Base-by-base conservation (phyloP, 2,797 vertebrate genomes). In the Channa striata region DNA sequence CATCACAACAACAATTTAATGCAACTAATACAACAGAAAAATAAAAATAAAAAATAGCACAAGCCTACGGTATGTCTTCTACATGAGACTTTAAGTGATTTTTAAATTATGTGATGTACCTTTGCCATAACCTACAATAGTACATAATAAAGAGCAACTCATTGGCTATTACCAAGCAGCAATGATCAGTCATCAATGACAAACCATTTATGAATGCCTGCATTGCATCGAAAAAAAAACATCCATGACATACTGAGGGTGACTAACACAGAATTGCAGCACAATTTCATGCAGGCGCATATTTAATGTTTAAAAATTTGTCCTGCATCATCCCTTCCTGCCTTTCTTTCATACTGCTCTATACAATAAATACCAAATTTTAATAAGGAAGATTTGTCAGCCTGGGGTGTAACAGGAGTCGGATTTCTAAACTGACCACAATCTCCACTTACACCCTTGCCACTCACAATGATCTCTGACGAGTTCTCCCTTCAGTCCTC, bases 401-500 rank as follows among this genome's bases (percentile, higher is more conserved):
- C 4, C 25, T 19, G n/a, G n/a, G n/a, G n/a, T n/a, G n/a, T n/a
- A n/a, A n/a, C n/a, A n/a, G 11, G 46, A 11, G 8, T 42, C 43
- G 17, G 54, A 52, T 13, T 62, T 63, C 34, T 50, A 9, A 37
- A 51, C 30, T 36, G 34, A n/a, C 37, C 30, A 10, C 23, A 46
- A 13, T 39, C 12, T 54, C 2, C 12, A 19, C 20, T 30, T 4
- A 52, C n/a, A 25, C 54, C 16, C n/a, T 50, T 47, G 67, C 25
- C 59, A 65, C 40, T 72, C 58, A n/a, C 12, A 3, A 60, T 21
- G 64, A 73, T 51, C 21, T 21, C 16, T 33, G 25, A 56, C n/a
- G 1, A 16, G 33, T 62, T 61, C 33, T 65, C 56, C 12, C 54
- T 33, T 42, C 47, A 11, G 62, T 34, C 16, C 8, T 37, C 30